These are phyloP conservation scores for Empidonax traillii DNA, from an alignment of 2,113 vertebrate species.

Conservation along the genomic window DNA sequence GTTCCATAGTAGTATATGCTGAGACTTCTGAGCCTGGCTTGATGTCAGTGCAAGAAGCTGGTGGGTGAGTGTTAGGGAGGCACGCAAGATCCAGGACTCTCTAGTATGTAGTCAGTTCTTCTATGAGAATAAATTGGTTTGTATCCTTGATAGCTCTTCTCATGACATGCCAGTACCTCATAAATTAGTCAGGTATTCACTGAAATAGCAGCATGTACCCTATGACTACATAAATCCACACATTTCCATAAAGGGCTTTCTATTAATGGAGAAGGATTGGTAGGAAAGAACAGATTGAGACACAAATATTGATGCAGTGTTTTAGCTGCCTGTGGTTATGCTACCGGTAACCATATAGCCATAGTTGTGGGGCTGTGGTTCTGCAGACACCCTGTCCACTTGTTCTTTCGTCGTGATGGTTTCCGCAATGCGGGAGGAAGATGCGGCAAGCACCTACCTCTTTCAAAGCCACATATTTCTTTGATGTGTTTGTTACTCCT, in stretches of 20 bases:
- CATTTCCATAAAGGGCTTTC: not conserved
- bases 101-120: not conserved
- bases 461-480: not conserved
- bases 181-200: not conserved
- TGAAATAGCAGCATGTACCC: not conserved
- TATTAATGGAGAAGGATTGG: not conserved
- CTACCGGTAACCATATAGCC: rapidly evolving
- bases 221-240: not conserved
- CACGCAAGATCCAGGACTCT: not conserved
- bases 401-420: rapidly evolving
- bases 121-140: not conserved
- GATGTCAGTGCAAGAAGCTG: not conserved
- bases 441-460: constrained; percentile 31
- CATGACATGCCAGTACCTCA: not conserved
- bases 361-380: not conserved
- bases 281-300: not conserved
- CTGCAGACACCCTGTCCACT: not conserved
- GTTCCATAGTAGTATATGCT: rapidly evolving
- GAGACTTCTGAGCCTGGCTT: not conserved
- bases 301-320: not conserved
- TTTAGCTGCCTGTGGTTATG: not conserved
- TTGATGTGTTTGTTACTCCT: constrained; percentile 45
- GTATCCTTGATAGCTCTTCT: not conserved
- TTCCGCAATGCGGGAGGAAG: constrained; percentile 48
- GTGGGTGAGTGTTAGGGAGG: not conserved